phyloP scores from a whole-genome alignment of 2,888 invertebrate genomes.

The Conus canariensis region DNA sequence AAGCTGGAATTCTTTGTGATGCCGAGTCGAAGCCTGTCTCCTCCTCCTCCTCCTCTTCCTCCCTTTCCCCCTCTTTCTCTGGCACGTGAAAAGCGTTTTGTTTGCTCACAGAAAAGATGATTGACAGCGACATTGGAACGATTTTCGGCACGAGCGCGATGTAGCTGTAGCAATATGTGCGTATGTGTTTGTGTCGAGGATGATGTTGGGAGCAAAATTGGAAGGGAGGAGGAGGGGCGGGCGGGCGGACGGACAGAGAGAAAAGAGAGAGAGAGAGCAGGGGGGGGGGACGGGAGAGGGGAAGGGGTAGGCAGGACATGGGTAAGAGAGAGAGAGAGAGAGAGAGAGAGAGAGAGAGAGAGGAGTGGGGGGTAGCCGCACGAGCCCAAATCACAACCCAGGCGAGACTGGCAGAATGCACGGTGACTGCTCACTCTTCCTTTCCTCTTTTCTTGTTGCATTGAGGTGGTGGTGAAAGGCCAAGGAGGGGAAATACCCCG shows the following conservation, averaged over 20 bases:
- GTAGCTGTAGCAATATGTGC: too few species aligned
- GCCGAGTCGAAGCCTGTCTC: background rate
- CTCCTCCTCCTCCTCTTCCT: background rate
- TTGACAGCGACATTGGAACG: background rate
- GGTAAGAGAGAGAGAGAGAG: too few species aligned
- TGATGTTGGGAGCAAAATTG: too few species aligned
- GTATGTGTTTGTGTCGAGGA: background rate
- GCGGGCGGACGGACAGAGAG: background rate
- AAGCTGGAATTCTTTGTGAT: background rate
- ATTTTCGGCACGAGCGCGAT: conserved; percentile 12
- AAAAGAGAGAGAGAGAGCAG: background rate
- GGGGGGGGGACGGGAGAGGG: background rate
- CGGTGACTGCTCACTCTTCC: conserved; percentile 29
- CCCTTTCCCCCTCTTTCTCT: background rate
- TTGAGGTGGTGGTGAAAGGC: too few species aligned
- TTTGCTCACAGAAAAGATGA: conserved; percentile 31
- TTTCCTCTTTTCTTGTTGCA: background rate
- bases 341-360: background rate
- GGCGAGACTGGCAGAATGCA: background rate
- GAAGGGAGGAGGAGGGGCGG: background rate
- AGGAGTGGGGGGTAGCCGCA: background rate
- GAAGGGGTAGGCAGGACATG: background rate
- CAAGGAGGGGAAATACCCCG: conserved; percentile 27
- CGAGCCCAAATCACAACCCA: background rate
- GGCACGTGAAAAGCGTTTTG: conserved; percentile 22